Percentiles rank a stretch among this genome's conserved stretches.
Evolutionary conservation across 2,888 invertebrate genomes (phyloP).

Genomic region (Eumacrocentrus americanus): DNA sequence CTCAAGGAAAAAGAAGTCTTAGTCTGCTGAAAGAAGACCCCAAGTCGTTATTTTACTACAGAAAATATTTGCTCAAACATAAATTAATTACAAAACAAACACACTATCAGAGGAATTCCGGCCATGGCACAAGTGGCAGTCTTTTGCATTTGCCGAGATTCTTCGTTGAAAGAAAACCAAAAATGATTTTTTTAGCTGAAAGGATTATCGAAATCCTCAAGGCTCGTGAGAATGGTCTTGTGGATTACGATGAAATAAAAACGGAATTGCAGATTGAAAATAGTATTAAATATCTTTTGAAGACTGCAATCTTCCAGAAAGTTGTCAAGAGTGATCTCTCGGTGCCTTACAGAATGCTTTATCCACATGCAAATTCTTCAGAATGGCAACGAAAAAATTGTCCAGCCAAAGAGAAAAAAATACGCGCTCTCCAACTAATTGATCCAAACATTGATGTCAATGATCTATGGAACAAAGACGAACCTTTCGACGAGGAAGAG

Average conservation of each 20-base stretch:
- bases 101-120: constrained; percentile 63
- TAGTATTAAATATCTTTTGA: constrained; percentile 64
- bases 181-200: constrained; percentile 64
- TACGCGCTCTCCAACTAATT: constrained; percentile 66
- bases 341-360: constrained; percentile 65
- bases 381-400: constrained; percentile 65
- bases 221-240: constrained; percentile 63
- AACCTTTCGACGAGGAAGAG: constrained; percentile 60
- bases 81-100: constrained; percentile 70
- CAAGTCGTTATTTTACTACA: constrained; percentile 69
- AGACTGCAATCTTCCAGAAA: constrained; percentile 63
- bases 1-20: constrained; percentile 70
- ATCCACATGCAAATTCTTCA: constrained; percentile 64
- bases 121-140: constrained; percentile 59
- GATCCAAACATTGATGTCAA: constrained; percentile 65
- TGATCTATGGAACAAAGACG: constrained; percentile 63
- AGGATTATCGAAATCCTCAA: constrained; percentile 66
- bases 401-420: constrained; percentile 61
- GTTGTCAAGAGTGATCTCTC: constrained; percentile 64
- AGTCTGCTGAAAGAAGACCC: constrained; percentile 64
- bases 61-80: constrained; percentile 67
- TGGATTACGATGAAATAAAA: constrained; percentile 64
- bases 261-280: constrained; percentile 60
- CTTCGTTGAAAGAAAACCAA: constrained; percentile 66
- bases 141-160: constrained; percentile 72